Evolutionary conservation across 92 coral and sea anemone genomes (phyloP).

Genomic region (Paramuricea clavata): DNA sequence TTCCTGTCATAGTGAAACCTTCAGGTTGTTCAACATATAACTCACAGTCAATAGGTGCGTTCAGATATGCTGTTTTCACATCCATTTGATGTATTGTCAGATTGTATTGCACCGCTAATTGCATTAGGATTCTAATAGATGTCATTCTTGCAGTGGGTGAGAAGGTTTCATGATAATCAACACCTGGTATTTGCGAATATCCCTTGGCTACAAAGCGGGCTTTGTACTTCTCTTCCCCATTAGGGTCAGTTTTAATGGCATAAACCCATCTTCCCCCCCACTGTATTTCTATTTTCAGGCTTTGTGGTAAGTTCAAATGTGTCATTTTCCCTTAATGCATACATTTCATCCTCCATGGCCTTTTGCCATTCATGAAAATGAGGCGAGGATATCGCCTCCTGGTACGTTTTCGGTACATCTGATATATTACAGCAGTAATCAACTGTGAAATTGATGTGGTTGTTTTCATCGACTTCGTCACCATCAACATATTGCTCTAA

Average conservation of each 20-base stretch:
- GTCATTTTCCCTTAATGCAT: conserved; percentile 63
- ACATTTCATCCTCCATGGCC: conserved; percentile 67
- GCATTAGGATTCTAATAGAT: conserved; percentile 28
- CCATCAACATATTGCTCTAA: conserved; percentile 42
- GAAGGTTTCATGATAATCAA: conserved; percentile 65
- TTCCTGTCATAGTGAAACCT: conserved; percentile 3
- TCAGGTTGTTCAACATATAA: conserved; percentile 41
- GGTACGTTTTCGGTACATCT: conserved; percentile 56
- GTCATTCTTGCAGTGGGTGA: conserved; percentile 56
- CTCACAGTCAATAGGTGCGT: conserved; percentile 43
- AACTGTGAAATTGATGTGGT: conserved; percentile 56
- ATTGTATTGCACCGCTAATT: conserved; percentile 24
- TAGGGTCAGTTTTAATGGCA: conserved; percentile 58
- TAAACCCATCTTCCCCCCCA: conserved; percentile 67
- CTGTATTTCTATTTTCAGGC: conserved; percentile 56
- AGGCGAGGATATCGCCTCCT: conserved; percentile 59
- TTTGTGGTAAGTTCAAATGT: conserved; percentile 62
- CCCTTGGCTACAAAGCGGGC: conserved; percentile 69
- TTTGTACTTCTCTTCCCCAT: conserved; percentile 52
- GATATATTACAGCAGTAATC: conserved; percentile 46
- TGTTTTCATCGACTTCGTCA: conserved; percentile 30
- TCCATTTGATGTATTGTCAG: conserved; percentile 46
- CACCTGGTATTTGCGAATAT: conserved; percentile 53
- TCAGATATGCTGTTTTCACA: conserved; percentile 33
- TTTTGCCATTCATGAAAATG: conserved; percentile 57